A percentile compares a stretch with the other conserved stretches of the same genome.
phyloP scores from a whole-genome alignment of 1,140 invertebrate species.

The Bicyclus anynana region DNA sequence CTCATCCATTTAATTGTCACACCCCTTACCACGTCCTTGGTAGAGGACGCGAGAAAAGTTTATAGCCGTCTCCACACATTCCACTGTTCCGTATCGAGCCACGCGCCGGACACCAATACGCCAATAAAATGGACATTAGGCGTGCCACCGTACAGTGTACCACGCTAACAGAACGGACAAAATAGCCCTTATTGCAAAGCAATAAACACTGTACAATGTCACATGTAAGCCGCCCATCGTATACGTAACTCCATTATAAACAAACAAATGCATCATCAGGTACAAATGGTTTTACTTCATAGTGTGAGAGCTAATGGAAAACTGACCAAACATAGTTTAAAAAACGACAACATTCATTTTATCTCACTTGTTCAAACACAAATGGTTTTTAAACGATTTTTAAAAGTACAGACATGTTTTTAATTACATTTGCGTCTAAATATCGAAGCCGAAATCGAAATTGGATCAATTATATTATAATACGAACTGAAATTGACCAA shows the following conservation, averaged over 20 bases:
- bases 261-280: constrained; percentile 19
- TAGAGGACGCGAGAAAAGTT: too few species aligned
- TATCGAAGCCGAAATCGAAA: too few species aligned
- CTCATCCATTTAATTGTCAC: too few species aligned
- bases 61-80: constrained; percentile 19
- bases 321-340: neutral
- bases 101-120: constrained; percentile 48
- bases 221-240: neutral
- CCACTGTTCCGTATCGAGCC: constrained; percentile 21
- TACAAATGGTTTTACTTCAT: constrained; percentile 7
- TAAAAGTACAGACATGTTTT: too few species aligned
- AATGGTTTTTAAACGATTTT: too few species aligned
- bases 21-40: too few species aligned
- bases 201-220: constrained; percentile 5
- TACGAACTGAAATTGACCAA: too few species aligned
- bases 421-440: too few species aligned
- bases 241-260: constrained; percentile 7
- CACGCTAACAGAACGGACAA: neutral
- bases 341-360: neutral
- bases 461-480: too few species aligned
- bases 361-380: neutral
- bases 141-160: constrained; percentile 17
- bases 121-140: constrained; percentile 55
- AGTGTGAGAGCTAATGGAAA: neutral
- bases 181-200: neutral